Conservation (phyloP, 2,113 vertebrate genomes). For the Thalassoma bifasciatum region DNA sequence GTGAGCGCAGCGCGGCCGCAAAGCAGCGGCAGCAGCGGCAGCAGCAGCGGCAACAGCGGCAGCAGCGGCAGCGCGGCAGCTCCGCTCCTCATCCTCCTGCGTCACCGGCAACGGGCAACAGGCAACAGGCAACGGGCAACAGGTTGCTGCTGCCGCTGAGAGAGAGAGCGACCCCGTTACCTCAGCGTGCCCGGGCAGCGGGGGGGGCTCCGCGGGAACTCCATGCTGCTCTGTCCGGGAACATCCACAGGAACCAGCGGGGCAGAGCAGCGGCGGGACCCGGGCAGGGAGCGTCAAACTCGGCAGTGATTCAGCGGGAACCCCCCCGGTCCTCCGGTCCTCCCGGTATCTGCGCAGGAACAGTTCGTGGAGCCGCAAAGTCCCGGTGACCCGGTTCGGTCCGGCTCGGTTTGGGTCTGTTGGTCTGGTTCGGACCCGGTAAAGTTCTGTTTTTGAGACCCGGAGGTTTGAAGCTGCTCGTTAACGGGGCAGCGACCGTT, state of each 20-base stretch:
- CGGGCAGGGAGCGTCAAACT: constrained; percentile 1
- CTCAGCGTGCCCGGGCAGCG: constrained; percentile 40
- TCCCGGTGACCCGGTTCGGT: neutral
- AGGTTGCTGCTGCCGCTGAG: neutral
- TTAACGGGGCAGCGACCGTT: neutral
- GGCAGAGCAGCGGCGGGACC: neutral
- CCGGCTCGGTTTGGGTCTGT: neutral
- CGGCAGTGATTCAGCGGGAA: neutral
- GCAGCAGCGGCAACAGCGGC: constrained; percentile 53
- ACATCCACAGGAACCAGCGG: neutral
- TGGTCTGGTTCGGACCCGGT: accelerated
- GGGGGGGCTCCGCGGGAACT: constrained; percentile 22
- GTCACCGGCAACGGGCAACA: constrained; percentile 35
- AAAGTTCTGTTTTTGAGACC: accelerated
- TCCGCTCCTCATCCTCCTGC: constrained; percentile 38
- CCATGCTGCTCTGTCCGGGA: constrained; percentile 29
- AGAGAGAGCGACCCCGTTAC: constrained; percentile 41
- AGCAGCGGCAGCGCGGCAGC: constrained; percentile 19
- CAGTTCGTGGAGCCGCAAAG: neutral
- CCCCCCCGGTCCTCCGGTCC: neutral
- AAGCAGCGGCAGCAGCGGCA: constrained; percentile 56
- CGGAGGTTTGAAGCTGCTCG: neutral
- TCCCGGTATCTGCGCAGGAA: constrained; percentile 8
- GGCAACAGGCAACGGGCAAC: constrained; percentile 27
- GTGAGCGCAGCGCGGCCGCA: constrained; percentile 45